Conservation (phyloP, 2,113 vertebrate species). For the Oreotrochilus melanogaster region DNA sequence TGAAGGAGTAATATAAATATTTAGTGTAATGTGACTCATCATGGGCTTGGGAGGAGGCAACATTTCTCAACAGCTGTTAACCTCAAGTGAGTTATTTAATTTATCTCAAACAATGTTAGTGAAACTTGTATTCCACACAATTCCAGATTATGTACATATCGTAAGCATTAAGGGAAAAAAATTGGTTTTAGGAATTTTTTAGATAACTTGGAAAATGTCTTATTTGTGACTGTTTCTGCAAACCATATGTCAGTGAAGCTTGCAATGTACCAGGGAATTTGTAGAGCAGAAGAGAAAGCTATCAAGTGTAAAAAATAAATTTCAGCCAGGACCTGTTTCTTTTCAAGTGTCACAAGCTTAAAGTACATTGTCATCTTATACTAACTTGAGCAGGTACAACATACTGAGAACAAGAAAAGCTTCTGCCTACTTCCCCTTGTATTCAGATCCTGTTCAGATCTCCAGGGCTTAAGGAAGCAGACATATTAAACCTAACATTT, state of each 20-base stretch:
- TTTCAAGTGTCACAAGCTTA: neutral
- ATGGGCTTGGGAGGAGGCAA: neutral
- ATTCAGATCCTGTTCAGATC: neutral
- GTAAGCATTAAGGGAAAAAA: neutral
- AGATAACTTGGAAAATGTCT: conserved; percentile 1
- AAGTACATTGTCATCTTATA: neutral
- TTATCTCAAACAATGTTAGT: neutral
- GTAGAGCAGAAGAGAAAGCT: neutral
- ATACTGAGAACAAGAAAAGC: neutral
- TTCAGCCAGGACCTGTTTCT: neutral
- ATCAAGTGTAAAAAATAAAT: neutral
- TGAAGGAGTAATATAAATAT: conserved; percentile 28
- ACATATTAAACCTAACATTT: neutral
- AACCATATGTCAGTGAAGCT: neutral
- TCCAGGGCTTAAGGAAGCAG: neutral
- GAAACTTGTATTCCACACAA: neutral
- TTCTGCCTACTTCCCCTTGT: neutral
- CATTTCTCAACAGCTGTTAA: conserved; percentile 14
- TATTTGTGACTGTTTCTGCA: neutral
- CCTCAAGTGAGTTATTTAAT: conserved; percentile 13
- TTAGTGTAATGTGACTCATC: conserved; percentile 5
- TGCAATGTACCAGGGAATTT: neutral
- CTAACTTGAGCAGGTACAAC: neutral
- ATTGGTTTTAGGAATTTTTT: neutral
- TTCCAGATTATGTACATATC: neutral